Percentiles rank a stretch among this genome's conserved stretches.
Conservation (phyloP, 2,888 invertebrate genomes). For the Caenorhabditis angaria region DNA sequence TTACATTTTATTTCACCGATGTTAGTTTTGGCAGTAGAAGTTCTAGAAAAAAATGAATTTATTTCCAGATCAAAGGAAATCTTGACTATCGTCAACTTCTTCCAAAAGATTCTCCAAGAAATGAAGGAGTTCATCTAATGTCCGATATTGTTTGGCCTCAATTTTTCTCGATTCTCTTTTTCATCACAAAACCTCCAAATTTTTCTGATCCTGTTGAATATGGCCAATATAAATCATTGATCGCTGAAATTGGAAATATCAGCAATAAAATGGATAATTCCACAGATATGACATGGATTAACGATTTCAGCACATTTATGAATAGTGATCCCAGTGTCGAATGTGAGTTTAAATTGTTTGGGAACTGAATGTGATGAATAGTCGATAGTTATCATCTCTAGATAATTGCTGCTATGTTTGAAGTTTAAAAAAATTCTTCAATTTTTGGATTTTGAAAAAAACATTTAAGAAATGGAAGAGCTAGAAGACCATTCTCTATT, state of each 20-base stretch:
- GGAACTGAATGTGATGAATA: too few species aligned
- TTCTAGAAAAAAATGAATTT: not conserved
- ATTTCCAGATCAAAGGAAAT: constrained; percentile 38
- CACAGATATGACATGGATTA: constrained; percentile 59
- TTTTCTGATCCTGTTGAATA: constrained; percentile 45
- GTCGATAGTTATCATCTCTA: too few species aligned
- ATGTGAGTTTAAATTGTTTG: too few species aligned
- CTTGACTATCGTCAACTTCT: constrained; percentile 50
- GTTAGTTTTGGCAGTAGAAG: not conserved
- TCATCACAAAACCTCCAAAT: constrained; percentile 52
- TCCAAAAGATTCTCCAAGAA: constrained; percentile 30
- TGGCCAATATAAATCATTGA: constrained; percentile 37
- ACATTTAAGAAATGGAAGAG: too few species aligned
- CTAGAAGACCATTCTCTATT: too few species aligned
- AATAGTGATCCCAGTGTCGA: too few species aligned
- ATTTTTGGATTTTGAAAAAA: too few species aligned
- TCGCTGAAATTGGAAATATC: constrained; percentile 43
- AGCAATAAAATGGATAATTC: constrained; percentile 31
- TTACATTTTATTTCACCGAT: constrained; percentile 21
- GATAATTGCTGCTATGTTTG: too few species aligned
- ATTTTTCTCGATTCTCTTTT: constrained; percentile 54
- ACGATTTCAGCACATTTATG: constrained; percentile 52
- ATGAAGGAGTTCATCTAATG: constrained; percentile 52
- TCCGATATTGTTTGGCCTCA: constrained; percentile 59
- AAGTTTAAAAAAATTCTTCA: too few species aligned